A percentile compares a stretch with the other conserved stretches of the same genome.
phyloP scores from a whole-genome alignment of 2,113 vertebrate genomes.

The Strix uralensis region DNA sequence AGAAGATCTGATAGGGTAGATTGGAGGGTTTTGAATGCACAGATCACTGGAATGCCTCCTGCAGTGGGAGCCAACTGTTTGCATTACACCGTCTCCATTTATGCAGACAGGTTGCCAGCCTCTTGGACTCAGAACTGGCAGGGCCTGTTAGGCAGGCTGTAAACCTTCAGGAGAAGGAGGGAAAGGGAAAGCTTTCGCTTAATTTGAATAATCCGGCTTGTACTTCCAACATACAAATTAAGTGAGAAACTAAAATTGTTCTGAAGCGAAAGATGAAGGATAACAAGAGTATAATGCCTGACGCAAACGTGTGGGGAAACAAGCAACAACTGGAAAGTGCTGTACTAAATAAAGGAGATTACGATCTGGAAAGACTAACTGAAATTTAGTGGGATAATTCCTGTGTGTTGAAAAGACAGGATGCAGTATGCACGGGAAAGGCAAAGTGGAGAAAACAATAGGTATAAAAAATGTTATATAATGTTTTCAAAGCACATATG shows the following conservation, averaged over 20 bases:
- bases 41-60: constrained; percentile 53
- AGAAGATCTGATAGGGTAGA: background rate
- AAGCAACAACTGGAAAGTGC: constrained; percentile 61
- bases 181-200: constrained; percentile 60
- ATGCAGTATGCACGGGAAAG: constrained; percentile 18
- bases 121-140: constrained; percentile 48
- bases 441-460: background rate
- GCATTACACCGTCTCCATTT: constrained; percentile 45
- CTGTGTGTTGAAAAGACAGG: constrained; percentile 39
- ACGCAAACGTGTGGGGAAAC: constrained; percentile 41
- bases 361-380: constrained; percentile 43
- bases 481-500: background rate
- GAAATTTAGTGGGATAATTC: constrained; percentile 46
- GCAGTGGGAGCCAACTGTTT: background rate
- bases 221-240: constrained; percentile 69
- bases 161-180: constrained; percentile 50
- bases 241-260: constrained; percentile 59
- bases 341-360: constrained; percentile 46
- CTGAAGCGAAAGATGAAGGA: constrained; percentile 59
- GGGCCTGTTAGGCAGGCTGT: constrained; percentile 47
- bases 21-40: background rate
- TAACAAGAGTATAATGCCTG: constrained; percentile 46
- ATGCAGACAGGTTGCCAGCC: constrained; percentile 39
- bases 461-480: background rate
- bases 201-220: constrained; percentile 58